A percentile compares a stretch with the other conserved stretches of the same genome.
Evolutionary conservation across 1,140 invertebrate species (phyloP).

Genomic region (Saccostrea glomerata): DNA sequence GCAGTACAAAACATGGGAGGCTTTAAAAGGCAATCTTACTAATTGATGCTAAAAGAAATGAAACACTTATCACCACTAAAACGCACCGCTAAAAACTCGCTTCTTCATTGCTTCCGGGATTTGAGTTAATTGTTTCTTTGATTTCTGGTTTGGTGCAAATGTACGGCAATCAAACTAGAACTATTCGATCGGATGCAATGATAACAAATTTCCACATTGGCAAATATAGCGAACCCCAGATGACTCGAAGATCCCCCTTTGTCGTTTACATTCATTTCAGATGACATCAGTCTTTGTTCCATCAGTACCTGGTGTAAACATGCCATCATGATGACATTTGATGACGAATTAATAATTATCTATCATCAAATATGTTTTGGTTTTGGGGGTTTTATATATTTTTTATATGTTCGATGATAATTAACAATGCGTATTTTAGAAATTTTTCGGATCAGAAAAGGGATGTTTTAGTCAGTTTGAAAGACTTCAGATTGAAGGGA

Average conservation of each 20-base stretch:
- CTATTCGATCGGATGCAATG: conserved; percentile 21
- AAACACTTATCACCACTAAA: conserved; percentile 28
- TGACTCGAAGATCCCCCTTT: not conserved
- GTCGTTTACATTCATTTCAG: not conserved
- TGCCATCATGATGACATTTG: too few relatives aligned
- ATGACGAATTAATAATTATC: too few relatives aligned
- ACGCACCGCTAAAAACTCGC: not conserved
- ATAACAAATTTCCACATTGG: not conserved
- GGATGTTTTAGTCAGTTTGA: too few relatives aligned
- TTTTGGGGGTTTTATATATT: too few relatives aligned
- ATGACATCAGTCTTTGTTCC: not conserved
- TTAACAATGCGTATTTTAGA: too few relatives aligned
- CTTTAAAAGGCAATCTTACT: conserved; percentile 34
- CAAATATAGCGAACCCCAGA: not conserved
- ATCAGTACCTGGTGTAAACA: not conserved
- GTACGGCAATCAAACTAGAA: conserved; percentile 9
- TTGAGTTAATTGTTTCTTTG: conserved; percentile 25
- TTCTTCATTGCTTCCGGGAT: conserved; percentile 35
- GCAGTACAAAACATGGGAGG: conserved; percentile 7
- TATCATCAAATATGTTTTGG: too few relatives aligned
- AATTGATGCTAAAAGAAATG: conserved; percentile 35
- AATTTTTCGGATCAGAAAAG: too few relatives aligned
- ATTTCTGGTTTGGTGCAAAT: conserved; percentile 13
- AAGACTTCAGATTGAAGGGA: too few relatives aligned
- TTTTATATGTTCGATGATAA: too few relatives aligned